Evolutionary conservation across 2,797 vertebrate genomes (phyloP).

Genomic region (Eulemur coronatus): DNA sequence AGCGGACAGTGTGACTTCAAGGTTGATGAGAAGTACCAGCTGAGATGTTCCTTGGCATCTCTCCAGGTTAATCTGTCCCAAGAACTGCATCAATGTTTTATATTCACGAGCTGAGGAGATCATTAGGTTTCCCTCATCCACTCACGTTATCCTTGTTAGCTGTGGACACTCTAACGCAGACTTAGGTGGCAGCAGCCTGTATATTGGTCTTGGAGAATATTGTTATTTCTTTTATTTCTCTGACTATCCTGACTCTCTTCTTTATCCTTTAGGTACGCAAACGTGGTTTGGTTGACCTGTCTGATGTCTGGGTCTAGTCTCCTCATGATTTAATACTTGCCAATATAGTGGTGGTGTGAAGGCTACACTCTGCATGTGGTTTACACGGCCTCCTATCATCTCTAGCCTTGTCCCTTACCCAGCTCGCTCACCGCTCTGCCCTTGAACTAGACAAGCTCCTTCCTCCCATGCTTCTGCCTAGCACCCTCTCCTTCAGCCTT

Average conservation of each 20-base stretch:
- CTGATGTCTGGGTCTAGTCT: not conserved
- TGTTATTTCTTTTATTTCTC: not conserved
- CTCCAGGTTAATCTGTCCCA: not conserved
- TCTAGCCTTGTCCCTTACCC: not conserved
- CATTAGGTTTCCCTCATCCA: not conserved
- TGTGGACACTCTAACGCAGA: not conserved
- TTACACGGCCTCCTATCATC: not conserved
- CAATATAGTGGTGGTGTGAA: not conserved
- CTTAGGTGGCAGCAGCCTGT: not conserved
- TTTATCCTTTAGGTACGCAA: not conserved
- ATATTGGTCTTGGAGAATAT: not conserved
- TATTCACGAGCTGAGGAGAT: not conserved
- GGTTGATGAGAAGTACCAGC: not conserved
- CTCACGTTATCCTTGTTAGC: not conserved
- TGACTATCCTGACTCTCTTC: not conserved
- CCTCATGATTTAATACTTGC: not conserved
- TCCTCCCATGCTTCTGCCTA: not conserved
- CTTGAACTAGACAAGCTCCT: not conserved
- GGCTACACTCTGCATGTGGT: not conserved
- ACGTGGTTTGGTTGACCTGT: not conserved
- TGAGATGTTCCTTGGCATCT: fast-evolving
- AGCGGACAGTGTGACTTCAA: not conserved
- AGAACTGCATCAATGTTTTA: fast-evolving
- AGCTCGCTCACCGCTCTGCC: not conserved
- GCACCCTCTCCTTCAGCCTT: not conserved